Evolutionary conservation across 2,888 invertebrate genomes (phyloP), one percentile per base, ranked within the genome.

Genomic region (Catocala sponsa): DNA sequence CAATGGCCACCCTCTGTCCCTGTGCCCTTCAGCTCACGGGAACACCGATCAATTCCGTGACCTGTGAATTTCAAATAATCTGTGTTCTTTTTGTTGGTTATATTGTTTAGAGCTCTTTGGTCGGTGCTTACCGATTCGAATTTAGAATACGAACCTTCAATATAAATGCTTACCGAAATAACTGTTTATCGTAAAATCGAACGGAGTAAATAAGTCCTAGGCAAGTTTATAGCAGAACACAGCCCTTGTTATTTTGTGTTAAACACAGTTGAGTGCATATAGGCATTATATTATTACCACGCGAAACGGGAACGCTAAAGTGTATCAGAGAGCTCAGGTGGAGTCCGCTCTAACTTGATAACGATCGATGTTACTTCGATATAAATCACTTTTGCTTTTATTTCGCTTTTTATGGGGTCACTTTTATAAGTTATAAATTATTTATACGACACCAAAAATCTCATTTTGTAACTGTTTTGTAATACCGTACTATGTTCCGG

Each of bases 371-470:
- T 78, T 68, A 74, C 74, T 77, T 70, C 59, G 70, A 72, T 79
- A 83, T 85, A 83, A 87, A 88, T 88, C 80, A 80, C 78, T 77
- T 78, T 65, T 74, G 74, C 72, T 79, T 82, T 81, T 83, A 82
- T 78, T 82, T 62, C 57, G 70, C 63, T 70, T 79, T 83, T 86
- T 86, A 84, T 77, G 63, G 65, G 81, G 81, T 80, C 79, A 81
- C 74, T 82, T 85, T 84, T 83, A 84, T 77, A 82, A 80, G 73
- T 83, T 78, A 87, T 85, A 84, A 82, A 86, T 84, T 79, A 78
- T 76, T 73, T 70, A 76, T 74, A 77, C 71, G 72, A 76, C 72
- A 79, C 65, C 74, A 65, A 80, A n/a, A 79, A 76, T 74, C 70
- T 72, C 60, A 75, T 78, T 81, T 73, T 71, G 73, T 74, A 68